Percentiles rank a stretch among this genome's conserved stretches.
phyloP scores from a whole-genome alignment of 2,113 vertebrate species.

The Heterotilapia buettikoferi region DNA sequence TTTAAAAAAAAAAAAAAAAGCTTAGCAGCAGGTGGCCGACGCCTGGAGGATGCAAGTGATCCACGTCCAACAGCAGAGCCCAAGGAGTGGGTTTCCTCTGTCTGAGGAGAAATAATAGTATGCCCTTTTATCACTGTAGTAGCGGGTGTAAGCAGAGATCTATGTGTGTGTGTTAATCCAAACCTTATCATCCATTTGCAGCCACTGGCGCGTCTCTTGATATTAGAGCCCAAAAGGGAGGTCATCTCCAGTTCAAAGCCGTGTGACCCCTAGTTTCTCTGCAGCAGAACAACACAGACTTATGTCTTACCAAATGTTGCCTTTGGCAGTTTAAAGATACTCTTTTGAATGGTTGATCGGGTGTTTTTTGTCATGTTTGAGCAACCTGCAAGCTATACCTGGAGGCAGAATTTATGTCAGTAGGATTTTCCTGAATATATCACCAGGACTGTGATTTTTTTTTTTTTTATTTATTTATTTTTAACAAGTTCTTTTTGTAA shows the following conservation, averaged over 20 bases:
- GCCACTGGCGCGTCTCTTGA: slow-evolving; percentile 11
- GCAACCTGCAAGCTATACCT: not conserved
- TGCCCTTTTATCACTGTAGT: not conserved
- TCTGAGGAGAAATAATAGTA: not conserved
- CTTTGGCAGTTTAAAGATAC: not conserved
- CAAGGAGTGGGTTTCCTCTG: not conserved
- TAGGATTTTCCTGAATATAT: not conserved
- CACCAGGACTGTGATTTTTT: not conserved
- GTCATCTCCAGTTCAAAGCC: slow-evolving; percentile 43
- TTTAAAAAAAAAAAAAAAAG: not conserved
- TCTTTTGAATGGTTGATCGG: not conserved
- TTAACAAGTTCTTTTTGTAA: not conserved
- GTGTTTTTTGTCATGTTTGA: not conserved
- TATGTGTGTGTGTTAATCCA: not conserved
- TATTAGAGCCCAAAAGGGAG: not conserved
- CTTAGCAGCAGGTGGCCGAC: slow-evolving; percentile 51
- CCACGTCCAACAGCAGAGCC: not conserved
- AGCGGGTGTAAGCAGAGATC: not conserved
- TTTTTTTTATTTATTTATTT: too few species aligned
- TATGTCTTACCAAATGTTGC: not conserved
- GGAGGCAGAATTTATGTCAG: not conserved
- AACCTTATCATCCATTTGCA: slow-evolving; percentile 22
- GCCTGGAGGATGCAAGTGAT: slow-evolving; percentile 38
- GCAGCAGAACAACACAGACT: not conserved
- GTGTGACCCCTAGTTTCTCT: not conserved